phyloP scores from a whole-genome alignment of 2,888 invertebrate species.

The Strigamia maritima region DNA sequence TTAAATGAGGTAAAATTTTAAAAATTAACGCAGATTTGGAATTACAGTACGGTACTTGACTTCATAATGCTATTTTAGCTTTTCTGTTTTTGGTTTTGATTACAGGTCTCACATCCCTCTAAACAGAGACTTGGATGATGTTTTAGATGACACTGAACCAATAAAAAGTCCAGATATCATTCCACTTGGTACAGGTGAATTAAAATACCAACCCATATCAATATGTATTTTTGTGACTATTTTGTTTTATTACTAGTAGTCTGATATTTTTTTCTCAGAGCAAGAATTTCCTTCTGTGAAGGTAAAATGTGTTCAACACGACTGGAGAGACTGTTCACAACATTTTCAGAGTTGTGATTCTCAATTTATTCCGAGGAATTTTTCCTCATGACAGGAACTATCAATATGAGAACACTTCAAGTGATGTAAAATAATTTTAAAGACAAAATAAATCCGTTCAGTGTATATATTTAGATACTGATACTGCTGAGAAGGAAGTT shows the following conservation, averaged over 20 bases:
- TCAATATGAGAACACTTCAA: not conserved
- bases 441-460: not conserved
- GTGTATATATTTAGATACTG: not conserved
- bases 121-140: not conserved
- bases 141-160: conserved; percentile 11
- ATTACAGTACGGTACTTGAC: too few species aligned
- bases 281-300: conserved; percentile 30
- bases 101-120: not conserved
- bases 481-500: not conserved
- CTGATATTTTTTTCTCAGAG: not conserved
- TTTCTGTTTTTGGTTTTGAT: not conserved
- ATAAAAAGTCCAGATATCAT: conserved; percentile 20
- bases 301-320: conserved; percentile 4
- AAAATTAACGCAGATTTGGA: too few species aligned
- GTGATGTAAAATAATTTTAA: not conserved
- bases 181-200: not conserved
- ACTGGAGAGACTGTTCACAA: conserved; percentile 6
- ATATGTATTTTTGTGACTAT: too few species aligned
- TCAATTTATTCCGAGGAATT: not conserved
- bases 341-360: not conserved
- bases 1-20: not conserved
- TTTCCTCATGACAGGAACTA: not conserved
- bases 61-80: not conserved
- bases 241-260: not conserved
- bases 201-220: not conserved